These are phyloP conservation scores for Venturia canescens DNA, from an alignment of 1,140 invertebrate species.

Conservation along the genomic window DNA sequence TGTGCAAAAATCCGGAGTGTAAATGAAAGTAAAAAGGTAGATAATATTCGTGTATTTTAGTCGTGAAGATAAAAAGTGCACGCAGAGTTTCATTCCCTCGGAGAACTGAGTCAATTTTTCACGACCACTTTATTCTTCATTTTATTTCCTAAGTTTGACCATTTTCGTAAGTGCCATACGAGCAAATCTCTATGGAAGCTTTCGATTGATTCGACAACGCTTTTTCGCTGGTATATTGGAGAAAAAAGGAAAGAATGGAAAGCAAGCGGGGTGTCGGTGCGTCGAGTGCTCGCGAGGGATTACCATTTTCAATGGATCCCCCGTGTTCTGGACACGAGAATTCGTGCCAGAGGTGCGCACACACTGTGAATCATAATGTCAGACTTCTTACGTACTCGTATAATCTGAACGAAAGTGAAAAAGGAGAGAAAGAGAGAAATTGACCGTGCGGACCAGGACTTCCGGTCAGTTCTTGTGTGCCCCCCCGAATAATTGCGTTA, in stretches of 20 bases:
- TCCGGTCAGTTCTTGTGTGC: constrained; percentile 65
- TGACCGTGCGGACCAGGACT: constrained; percentile 55
- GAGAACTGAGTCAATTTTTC: too few relatives aligned
- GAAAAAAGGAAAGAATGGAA: background rate
- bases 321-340: constrained; percentile 22
- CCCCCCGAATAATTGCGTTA: constrained; percentile 67
- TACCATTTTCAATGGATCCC: constrained; percentile 49
- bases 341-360: constrained; percentile 45
- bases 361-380: constrained; percentile 24
- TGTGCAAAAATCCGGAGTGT: too few relatives aligned
- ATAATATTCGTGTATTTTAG: too few relatives aligned
- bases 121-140: background rate
- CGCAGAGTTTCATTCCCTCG: too few relatives aligned
- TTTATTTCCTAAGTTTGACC: background rate
- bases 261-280: constrained; percentile 26
- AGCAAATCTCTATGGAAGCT: background rate
- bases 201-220: background rate
- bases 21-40: too few relatives aligned
- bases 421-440: constrained; percentile 39
- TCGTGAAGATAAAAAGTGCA: too few relatives aligned
- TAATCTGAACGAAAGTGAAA: background rate
- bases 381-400: background rate
- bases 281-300: constrained; percentile 18
- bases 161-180: background rate
- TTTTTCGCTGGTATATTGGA: background rate